Percentiles rank a stretch among this genome's conserved stretches.
phyloP scores from a whole-genome alignment of 2,888 invertebrate species.

The Drosophila bunnanda region DNA sequence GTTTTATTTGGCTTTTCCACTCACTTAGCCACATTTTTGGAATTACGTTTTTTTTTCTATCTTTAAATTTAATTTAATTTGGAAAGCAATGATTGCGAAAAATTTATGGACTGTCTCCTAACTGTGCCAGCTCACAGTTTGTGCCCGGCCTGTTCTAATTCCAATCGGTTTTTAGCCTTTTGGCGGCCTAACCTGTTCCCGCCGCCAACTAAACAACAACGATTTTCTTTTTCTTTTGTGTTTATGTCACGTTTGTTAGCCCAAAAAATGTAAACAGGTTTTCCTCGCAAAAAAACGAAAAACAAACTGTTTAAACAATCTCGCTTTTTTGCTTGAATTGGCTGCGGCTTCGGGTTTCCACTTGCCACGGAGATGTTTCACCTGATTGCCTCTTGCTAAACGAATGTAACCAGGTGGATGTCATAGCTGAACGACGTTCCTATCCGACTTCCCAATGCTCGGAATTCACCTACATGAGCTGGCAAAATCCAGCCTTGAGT shows the following conservation, averaged over 20 bases:
- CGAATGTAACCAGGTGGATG: slow-evolving; percentile 24
- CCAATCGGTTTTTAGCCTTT: slow-evolving; percentile 47
- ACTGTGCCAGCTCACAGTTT: slow-evolving; percentile 67
- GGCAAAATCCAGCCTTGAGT: slow-evolving; percentile 28
- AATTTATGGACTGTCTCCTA: slow-evolving; percentile 42
- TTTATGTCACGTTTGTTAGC: slow-evolving; percentile 72
- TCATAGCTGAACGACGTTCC: slow-evolving; percentile 12
- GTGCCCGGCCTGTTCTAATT: slow-evolving; percentile 69
- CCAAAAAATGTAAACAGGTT: slow-evolving; percentile 65
- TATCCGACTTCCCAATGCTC: slow-evolving; percentile 25
- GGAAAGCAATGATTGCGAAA: slow-evolving; percentile 23
- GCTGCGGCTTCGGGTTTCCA: slow-evolving; percentile 23
- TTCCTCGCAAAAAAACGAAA: slow-evolving; percentile 31
- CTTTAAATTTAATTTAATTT: slow-evolving; percentile 35
- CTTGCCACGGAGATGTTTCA: slow-evolving; percentile 36
- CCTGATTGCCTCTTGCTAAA: slow-evolving; percentile 39
- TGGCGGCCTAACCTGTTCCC: slow-evolving; percentile 70
- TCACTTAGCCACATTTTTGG: slow-evolving; percentile 2
- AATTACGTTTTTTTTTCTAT: background rate
- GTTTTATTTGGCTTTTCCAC: slow-evolving; percentile 9
- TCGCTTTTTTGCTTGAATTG: slow-evolving; percentile 66
- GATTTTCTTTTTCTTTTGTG: slow-evolving; percentile 59
- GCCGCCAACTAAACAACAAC: slow-evolving; percentile 33
- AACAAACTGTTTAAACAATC: slow-evolving; percentile 54
- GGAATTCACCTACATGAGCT: slow-evolving; percentile 40